These are phyloP conservation scores for Synchiropus splendidus DNA, from an alignment of 2,113 vertebrate genomes.

Conservation along the genomic window DNA sequence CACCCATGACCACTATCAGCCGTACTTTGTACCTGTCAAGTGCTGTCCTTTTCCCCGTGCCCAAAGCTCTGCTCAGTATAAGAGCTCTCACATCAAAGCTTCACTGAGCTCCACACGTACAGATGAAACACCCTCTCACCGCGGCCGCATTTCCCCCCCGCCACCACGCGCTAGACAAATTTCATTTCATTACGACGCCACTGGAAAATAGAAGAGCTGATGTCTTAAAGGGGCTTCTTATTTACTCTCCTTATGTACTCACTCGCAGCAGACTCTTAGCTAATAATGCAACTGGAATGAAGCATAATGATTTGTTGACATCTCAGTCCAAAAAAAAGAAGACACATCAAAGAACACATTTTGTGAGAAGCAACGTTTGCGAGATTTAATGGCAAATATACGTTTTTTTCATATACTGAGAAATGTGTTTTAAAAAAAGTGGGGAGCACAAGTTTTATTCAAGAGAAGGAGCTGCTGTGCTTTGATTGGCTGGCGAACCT, in stretches of 20 bases:
- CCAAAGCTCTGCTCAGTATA: constrained; percentile 56
- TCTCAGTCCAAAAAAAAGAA: constrained; percentile 19
- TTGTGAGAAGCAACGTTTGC: background rate
- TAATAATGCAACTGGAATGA: constrained; percentile 16
- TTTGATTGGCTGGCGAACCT: no score
- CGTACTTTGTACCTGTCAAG: constrained; percentile 72
- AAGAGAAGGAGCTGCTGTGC: no score
- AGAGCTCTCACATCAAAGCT: constrained; percentile 71
- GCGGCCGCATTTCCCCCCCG: constrained; percentile 43
- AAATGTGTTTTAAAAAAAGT: background rate
- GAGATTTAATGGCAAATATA: constrained; percentile 2
- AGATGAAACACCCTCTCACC: constrained; percentile 65
- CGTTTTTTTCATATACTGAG: no score
- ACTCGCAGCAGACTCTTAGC: background rate
- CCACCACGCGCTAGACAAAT: constrained; percentile 64
- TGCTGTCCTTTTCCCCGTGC: constrained; percentile 61
- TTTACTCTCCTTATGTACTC: constrained; percentile 35
- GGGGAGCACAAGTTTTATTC: constrained; percentile 1
- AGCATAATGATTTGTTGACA: constrained; percentile 31
- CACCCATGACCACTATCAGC: constrained; percentile 61
- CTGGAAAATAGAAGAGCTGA: constrained; percentile 47
- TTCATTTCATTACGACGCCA: constrained; percentile 60
- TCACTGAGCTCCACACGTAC: constrained; percentile 57
- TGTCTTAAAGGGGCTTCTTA: constrained; percentile 62
- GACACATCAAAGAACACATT: background rate